Evolutionary conservation across 2,113 vertebrate species (phyloP), one percentile per base, ranked within the genome.

Genomic region (Phoenicopterus ruber): DNA sequence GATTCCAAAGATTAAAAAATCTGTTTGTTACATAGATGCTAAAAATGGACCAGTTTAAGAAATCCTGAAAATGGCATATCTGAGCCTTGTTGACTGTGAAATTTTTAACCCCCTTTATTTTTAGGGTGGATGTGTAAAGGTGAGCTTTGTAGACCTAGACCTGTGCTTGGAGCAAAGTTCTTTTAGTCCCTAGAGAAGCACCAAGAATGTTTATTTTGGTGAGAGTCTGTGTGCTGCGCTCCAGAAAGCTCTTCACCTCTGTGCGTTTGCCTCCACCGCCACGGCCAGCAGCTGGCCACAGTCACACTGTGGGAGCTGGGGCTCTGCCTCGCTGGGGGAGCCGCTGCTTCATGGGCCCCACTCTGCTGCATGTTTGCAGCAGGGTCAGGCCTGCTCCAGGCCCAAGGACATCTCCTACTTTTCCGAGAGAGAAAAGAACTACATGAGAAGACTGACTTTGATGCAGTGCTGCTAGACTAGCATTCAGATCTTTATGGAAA

Each of bases 261-360:
- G 2, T 15, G 7, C 24, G 5, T 38, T 58, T 36, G 24, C 12
- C 38, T 67, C 32, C 7, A 26, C 16, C 44, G n/a, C 17, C 28
- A 24, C 38, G 47, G 47, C 40, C 31, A 59, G 34, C 17, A 47
- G 9, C 65, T 42, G 25, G 24, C 29, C 20, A 6, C 19, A 16
- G 57, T 29, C 17, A 4, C 17, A 13, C 20, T 1, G 2, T 1
- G 1, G 42, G 81, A 31, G 17, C 17, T 36, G 25, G 13, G 31
- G 19, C 28, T 79, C 17, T 83, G 79, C 26, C 36, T 32, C 1
- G 0, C 13, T 2, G 1, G 2, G 7, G 21, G 50, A 40, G 19
- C 0, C 2, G 28, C 34, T 29, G 49, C 65, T n/a, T n/a, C 25
- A 17, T 0, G 0, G 61, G 31, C 47, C 22, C n/a, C 6, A 4